Percentiles rank a stretch among this genome's conserved stretches.
Evolutionary conservation across 2,888 invertebrate genomes (phyloP).

Genomic region (Aspidiotus destructor): DNA sequence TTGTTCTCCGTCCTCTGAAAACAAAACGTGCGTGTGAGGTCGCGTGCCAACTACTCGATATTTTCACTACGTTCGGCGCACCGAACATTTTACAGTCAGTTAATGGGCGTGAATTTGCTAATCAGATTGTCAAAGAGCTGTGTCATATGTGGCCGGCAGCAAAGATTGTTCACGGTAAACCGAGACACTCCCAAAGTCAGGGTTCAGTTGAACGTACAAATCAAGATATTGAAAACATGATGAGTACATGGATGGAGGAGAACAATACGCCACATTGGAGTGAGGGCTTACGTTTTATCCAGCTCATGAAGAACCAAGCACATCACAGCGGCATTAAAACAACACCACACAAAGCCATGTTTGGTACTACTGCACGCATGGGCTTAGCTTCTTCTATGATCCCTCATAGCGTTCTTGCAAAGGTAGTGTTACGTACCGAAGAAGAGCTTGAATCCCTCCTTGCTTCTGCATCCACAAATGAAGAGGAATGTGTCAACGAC

Average conservation of each 20-base stretch:
- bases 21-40: constrained; percentile 39
- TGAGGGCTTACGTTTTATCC: constrained; percentile 42
- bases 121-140: too few species aligned
- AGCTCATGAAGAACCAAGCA: constrained; percentile 43
- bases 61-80: constrained; percentile 35
- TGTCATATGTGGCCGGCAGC: too few species aligned
- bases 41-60: constrained; percentile 37
- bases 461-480: constrained; percentile 1
- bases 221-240: constrained; percentile 42
- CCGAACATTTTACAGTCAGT: constrained; percentile 35
- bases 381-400: constrained; percentile 35
- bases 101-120: too few species aligned
- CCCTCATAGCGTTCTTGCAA: constrained; percentile 21
- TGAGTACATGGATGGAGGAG: constrained; percentile 40
- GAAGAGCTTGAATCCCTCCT: constrained; percentile 25
- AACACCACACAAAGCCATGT: constrained; percentile 40
- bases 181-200: constrained; percentile 39
- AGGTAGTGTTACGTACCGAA: constrained; percentile 30
- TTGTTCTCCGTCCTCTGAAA: constrained; percentile 39
- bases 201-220: constrained; percentile 41
- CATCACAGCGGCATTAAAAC: constrained; percentile 41
- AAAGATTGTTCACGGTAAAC: constrained; percentile 42
- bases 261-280: constrained; percentile 41
- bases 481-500: not conserved
- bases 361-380: constrained; percentile 38